Percentiles rank a stretch among this genome's conserved stretches.
These are phyloP conservation scores for Channallabes apus DNA, from an alignment of 2,797 vertebrate species.

Conservation along the genomic window DNA sequence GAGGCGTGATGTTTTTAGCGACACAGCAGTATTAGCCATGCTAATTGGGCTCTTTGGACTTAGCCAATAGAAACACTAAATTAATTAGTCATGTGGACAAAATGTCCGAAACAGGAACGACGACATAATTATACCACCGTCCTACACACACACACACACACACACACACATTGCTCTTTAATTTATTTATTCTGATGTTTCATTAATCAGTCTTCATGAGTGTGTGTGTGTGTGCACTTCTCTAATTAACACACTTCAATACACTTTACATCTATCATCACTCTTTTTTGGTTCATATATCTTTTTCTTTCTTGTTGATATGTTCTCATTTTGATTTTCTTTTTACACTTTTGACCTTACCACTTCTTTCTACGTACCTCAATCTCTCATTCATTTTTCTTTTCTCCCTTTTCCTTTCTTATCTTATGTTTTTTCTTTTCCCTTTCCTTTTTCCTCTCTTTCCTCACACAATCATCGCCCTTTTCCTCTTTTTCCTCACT, in stretches of 20 bases:
- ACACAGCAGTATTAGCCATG: conserved; percentile 78
- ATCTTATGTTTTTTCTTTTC: too few relatives aligned
- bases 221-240: conserved; percentile 17
- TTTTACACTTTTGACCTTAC: not conserved
- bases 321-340: not conserved
- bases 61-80: conserved; percentile 75
- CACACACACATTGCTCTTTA: not conserved
- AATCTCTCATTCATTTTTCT: not conserved
- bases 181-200: conserved; percentile 27
- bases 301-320: not conserved
- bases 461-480: too few relatives aligned
- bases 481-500: too few relatives aligned
- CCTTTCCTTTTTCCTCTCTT: not conserved
- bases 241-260: conserved; percentile 67
- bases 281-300: not conserved
- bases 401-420: not conserved
- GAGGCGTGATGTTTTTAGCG: conserved; percentile 77
- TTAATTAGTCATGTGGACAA: conserved; percentile 82
- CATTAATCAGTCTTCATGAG: conserved; percentile 32
- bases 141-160: not conserved
- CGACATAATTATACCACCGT: conserved; percentile 71
- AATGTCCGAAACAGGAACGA: conserved; percentile 75
- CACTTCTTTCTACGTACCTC: not conserved
- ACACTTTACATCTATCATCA: conserved; percentile 12
- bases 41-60: conserved; percentile 82